Percentiles rank a stretch among this genome's conserved stretches.
These are phyloP conservation scores for Phyllotreta striolata DNA, from an alignment of 2,888 invertebrate genomes.

Conservation along the genomic window DNA sequence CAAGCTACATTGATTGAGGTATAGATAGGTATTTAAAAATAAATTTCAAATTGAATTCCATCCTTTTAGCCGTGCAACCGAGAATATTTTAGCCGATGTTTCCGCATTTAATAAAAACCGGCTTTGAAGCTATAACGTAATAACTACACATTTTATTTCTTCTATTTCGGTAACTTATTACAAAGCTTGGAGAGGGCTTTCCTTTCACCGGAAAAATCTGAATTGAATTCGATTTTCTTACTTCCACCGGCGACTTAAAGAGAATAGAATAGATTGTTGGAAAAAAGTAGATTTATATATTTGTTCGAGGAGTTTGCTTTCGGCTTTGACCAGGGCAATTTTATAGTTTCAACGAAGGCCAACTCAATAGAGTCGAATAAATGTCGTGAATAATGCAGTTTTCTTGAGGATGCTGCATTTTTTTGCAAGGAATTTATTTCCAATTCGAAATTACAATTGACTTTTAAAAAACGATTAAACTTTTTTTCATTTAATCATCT, in stretches of 20 bases:
- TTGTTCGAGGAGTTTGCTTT: slow-evolving; percentile 19
- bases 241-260: slow-evolving; percentile 21
- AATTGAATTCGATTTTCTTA: slow-evolving; percentile 28
- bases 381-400: slow-evolving; percentile 23
- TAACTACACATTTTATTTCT: slow-evolving; percentile 12
- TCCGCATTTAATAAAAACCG: slow-evolving; percentile 2
- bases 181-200: slow-evolving; percentile 23
- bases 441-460: no score
- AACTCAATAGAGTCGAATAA: slow-evolving; percentile 25
- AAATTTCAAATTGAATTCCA: no score
- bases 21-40: no score
- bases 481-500: no score
- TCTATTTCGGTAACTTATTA: slow-evolving; percentile 22
- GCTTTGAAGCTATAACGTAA: slow-evolving; percentile 7
- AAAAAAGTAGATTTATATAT: slow-evolving; percentile 25
- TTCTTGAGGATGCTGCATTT: slow-evolving; percentile 10
- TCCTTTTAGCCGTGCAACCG: background rate
- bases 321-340: slow-evolving; percentile 23
- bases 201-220: slow-evolving; percentile 24
- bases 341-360: slow-evolving; percentile 21
- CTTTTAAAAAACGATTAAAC: no score
- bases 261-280: slow-evolving; percentile 18
- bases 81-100: background rate
- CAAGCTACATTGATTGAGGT: no score
- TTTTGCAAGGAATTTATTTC: background rate